A percentile compares a stretch with the other conserved stretches of the same genome.
Evolutionary conservation across 2,888 invertebrate species (phyloP).

Genomic region (Hypena proboscidalis): DNA sequence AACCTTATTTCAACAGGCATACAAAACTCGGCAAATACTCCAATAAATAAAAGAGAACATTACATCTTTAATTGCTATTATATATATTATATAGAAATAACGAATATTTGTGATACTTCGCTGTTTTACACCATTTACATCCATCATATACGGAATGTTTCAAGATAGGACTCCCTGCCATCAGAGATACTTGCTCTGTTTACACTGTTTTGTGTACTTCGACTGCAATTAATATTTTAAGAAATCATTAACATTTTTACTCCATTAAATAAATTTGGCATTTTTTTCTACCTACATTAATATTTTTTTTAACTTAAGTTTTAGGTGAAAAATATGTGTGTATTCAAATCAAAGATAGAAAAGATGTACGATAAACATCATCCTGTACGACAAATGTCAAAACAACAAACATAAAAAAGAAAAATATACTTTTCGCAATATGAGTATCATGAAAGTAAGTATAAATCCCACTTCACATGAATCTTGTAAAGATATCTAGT

Average conservation of each 20-base stretch:
- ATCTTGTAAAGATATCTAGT: conserved; percentile 46
- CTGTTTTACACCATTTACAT: conserved; percentile 8
- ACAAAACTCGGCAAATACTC: conserved; percentile 7
- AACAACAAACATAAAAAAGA: conserved; percentile 24
- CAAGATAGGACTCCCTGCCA: no score
- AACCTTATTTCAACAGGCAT: neutral
- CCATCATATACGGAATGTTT: conserved; percentile 21
- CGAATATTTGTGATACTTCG: conserved; percentile 14
- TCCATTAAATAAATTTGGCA: no score
- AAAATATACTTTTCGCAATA: conserved; percentile 17
- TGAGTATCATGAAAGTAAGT: conserved; percentile 43
- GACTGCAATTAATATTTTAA: no score
- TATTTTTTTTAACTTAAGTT: no score
- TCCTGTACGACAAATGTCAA: no score
- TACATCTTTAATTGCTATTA: conserved; percentile 9
- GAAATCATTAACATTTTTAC: no score
- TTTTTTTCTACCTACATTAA: no score
- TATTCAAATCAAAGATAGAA: no score
- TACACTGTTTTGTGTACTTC: no score
- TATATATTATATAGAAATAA: conserved; percentile 2
- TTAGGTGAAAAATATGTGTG: no score
- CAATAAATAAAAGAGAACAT: conserved; percentile 12
- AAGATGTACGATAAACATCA: no score
- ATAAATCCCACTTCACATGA: conserved; percentile 41
- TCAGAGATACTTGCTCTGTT: no score